phyloP scores from a whole-genome alignment of 2,888 invertebrate species.

The Amphipoea lucens region DNA sequence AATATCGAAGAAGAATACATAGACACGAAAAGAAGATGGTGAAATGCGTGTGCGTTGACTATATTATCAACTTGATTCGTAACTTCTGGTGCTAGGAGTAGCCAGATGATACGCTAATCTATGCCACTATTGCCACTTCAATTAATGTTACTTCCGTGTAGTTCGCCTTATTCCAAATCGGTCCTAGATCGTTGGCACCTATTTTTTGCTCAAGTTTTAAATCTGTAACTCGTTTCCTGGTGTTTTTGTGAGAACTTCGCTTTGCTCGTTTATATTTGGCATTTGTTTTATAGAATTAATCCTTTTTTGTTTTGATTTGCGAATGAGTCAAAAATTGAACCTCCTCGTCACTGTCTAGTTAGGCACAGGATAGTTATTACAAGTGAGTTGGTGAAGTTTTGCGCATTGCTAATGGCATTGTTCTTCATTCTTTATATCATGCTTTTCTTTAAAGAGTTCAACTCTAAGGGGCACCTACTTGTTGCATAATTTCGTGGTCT shows the following conservation, averaged over 20 bases:
- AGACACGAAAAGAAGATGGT: neutral
- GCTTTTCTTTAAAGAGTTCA: neutral
- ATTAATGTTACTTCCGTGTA: constrained; percentile 27
- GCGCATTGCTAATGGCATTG: neutral
- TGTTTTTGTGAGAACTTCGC: constrained; percentile 22
- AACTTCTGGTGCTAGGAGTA: constrained; percentile 2
- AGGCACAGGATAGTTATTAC: neutral
- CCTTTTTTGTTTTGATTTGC: constrained; percentile 19
- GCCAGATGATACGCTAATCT: neutral
- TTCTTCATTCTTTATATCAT: neutral
- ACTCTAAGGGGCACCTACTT: neutral
- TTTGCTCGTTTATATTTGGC: constrained; percentile 21
- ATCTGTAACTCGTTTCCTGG: constrained; percentile 41
- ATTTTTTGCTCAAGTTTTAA: constrained; percentile 41
- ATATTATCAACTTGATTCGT: neutral
- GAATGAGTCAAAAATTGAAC: neutral
- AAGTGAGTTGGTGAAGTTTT: neutral
- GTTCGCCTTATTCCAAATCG: constrained; percentile 33
- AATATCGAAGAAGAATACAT: neutral
- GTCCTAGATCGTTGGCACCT: constrained; percentile 44
- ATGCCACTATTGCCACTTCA: neutral
- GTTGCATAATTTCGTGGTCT: neutral
- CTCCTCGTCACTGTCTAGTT: neutral
- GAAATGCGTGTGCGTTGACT: neutral
- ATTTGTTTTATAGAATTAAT: constrained; percentile 20